Percentiles rank a stretch among this genome's conserved stretches.
Conservation (phyloP, 2,113 vertebrate genomes). For the Pomatostomus ruficeps region DNA sequence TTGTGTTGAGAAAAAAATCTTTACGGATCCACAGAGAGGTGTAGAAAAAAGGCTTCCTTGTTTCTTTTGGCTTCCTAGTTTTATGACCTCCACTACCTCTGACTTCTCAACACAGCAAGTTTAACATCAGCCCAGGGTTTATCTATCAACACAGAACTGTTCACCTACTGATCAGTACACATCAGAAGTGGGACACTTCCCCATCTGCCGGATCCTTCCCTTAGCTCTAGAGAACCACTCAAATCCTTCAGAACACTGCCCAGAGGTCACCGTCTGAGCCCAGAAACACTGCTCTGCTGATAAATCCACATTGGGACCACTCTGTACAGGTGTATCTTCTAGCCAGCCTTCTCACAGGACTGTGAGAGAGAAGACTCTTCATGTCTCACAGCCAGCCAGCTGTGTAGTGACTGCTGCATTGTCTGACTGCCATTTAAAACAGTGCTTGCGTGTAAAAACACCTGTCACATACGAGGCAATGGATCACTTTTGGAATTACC, state of each 20-base stretch:
- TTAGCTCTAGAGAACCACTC: not conserved
- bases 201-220: not conserved
- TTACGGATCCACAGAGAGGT: not conserved
- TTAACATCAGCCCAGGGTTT: not conserved
- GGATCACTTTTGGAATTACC: not conserved
- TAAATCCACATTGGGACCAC: not conserved
- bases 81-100: not conserved
- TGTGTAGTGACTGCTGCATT: not conserved
- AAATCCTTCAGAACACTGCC: not conserved
- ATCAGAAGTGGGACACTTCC: not conserved
- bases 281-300: not conserved
- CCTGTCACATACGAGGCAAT: not conserved
- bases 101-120: not conserved
- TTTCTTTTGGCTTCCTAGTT: not conserved
- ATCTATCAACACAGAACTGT: not conserved
- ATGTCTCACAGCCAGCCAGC: not conserved
- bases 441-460: not conserved
- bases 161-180: not conserved
- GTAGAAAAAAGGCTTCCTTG: not conserved
- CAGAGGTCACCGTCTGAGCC: not conserved
- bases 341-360: not conserved
- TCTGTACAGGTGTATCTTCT: not conserved
- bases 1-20: not conserved
- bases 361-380: not conserved
- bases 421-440: not conserved